Percentiles rank a stretch among this genome's conserved stretches.
Evolutionary conservation across 2,113 vertebrate genomes (phyloP).

Genomic region (Mobula hypostoma): DNA sequence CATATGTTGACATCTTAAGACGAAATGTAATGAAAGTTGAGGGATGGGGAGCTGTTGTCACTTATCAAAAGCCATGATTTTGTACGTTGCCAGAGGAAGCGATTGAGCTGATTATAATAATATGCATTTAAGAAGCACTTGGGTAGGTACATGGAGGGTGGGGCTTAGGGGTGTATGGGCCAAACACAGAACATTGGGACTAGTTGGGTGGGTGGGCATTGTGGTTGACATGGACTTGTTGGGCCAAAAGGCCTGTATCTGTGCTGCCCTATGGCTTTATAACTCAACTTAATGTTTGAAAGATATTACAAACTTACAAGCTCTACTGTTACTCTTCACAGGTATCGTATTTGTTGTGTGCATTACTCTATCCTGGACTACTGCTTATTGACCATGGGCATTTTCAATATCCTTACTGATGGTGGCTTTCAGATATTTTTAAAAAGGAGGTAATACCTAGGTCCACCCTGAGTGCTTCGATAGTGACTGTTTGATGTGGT

Average conservation of each 20-base stretch:
- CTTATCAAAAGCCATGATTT: not conserved
- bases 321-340: constrained; percentile 46
- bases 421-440: not conserved
- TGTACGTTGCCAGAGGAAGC: too few species aligned
- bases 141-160: too few species aligned
- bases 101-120: too few species aligned
- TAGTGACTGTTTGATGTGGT: not conserved
- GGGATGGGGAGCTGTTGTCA: not conserved
- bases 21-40: not conserved
- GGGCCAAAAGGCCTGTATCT: too few species aligned
- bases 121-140: too few species aligned
- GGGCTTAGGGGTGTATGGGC: too few species aligned
- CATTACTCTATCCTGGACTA: constrained; percentile 87
- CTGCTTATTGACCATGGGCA: constrained; percentile 93
- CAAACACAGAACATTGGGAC: too few species aligned
- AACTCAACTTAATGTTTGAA: not conserved
- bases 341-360: constrained; percentile 71
- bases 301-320: not conserved
- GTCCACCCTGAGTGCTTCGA: not conserved
- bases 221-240: too few species aligned
- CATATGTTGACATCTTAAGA: not conserved
- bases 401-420: constrained; percentile 91
- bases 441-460: not conserved
- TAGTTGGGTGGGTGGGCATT: too few species aligned
- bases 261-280: too few species aligned